Conservation (phyloP, 2,888 invertebrate genomes). For the Dicyrtoma fusca region DNA sequence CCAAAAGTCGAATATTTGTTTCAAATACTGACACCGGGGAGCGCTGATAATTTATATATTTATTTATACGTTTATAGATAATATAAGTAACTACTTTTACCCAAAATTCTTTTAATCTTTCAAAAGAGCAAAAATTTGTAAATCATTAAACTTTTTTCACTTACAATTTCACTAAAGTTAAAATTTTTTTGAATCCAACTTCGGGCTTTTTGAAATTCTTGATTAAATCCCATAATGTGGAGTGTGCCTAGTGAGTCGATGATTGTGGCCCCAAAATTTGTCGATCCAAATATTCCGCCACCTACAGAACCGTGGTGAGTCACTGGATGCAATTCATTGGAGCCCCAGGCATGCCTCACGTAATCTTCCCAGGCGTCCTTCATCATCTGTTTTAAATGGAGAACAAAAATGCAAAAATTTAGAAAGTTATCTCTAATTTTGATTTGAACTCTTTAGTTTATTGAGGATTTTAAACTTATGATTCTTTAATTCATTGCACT, state of each 20-base stretch:
- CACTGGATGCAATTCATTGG: conserved; percentile 93
- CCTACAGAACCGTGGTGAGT: conserved; percentile 86
- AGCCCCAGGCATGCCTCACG: conserved; percentile 96
- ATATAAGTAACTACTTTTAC: no score
- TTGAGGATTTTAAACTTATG: no score
- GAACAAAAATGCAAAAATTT: no score
- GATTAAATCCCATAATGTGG: conserved; percentile 91
- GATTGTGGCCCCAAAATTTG: conserved; percentile 88
- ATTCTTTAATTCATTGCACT: no score
- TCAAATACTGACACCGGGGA: conserved; percentile 87
- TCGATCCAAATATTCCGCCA: conserved; percentile 83
- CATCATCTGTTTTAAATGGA: conserved; percentile 98
- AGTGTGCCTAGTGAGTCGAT: conserved; percentile 96
- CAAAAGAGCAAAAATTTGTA: no score
- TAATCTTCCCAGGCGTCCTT: conserved; percentile 97
- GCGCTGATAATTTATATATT: conserved; percentile 22
- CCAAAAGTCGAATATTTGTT: conserved; percentile 70
- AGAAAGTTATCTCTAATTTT: no score
- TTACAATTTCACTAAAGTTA: conserved; percentile 66
- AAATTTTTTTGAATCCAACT: conserved; percentile 91
- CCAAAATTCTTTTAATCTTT: no score
- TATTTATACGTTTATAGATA: no score
- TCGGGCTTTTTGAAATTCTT: conserved; percentile 89
- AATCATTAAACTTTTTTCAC: background rate
- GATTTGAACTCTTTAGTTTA: no score